These are phyloP conservation scores for Chironomus tentans DNA, from an alignment of 2,888 invertebrate genomes.

Conservation along the genomic window DNA sequence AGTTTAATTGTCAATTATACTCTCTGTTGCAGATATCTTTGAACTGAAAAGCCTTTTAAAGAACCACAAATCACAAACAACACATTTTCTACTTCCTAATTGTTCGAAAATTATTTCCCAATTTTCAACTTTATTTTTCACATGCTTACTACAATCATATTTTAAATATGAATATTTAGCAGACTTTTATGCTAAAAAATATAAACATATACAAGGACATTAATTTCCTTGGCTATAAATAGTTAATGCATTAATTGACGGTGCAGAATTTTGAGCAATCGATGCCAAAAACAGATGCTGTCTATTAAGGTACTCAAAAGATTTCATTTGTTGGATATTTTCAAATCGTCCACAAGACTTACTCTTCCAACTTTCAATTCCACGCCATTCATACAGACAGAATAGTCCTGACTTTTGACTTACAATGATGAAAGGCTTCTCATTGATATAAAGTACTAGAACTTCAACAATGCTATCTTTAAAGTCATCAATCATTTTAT, in stretches of 20 bases:
- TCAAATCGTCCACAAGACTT: constrained; percentile 1
- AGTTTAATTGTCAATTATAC: too few species aligned
- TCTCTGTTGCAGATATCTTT: too few species aligned
- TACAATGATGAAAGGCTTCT: background rate
- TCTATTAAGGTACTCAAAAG: constrained; percentile 2
- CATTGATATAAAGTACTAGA: background rate
- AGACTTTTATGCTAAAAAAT: too few species aligned
- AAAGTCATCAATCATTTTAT: background rate
- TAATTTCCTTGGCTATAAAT: constrained; percentile 10
- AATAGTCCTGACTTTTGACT: background rate
- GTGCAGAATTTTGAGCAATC: background rate
- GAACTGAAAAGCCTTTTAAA: too few species aligned
- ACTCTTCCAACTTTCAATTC: constrained; percentile 10
- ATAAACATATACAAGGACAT: background rate
- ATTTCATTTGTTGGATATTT: background rate
- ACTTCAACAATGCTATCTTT: background rate
- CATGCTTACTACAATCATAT: background rate
- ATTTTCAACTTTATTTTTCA: background rate
- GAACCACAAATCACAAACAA: too few species aligned
- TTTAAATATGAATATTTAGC: too few species aligned
- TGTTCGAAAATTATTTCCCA: too few species aligned
- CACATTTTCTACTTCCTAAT: too few species aligned
- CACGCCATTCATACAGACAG: constrained; percentile 3
- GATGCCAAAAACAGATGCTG: constrained; percentile 4
- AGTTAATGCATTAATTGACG: background rate